Percentiles rank a stretch among this genome's conserved stretches.
phyloP scores from a whole-genome alignment of 2,797 vertebrate species.

The Rhinophrynus dorsalis region DNA sequence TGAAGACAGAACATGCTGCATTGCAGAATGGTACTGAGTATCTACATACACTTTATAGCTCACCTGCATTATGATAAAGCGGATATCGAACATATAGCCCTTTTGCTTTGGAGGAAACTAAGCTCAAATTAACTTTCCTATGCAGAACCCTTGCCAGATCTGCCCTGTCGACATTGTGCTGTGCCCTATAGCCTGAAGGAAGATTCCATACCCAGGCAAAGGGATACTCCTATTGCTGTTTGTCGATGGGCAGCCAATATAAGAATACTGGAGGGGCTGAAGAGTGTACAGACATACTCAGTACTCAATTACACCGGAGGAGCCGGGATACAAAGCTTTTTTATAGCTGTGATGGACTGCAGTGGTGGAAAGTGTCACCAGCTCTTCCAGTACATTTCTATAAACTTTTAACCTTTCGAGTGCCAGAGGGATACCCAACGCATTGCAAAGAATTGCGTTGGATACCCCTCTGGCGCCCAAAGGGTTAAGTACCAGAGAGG shows the following conservation, averaged over 20 bases:
- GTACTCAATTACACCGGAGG: slow-evolving; percentile 29
- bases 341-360: slow-evolving; percentile 26
- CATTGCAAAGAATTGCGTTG: too few species aligned
- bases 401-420: too few species aligned
- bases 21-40: slow-evolving; percentile 44
- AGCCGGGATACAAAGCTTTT: slow-evolving; percentile 37
- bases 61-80: slow-evolving; percentile 27
- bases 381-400: background rate
- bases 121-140: slow-evolving; percentile 16
- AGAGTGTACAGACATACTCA: slow-evolving; percentile 48
- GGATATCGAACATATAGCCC: slow-evolving; percentile 43
- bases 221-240: slow-evolving; percentile 46
- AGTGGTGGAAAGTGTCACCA: slow-evolving; percentile 2
- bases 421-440: too few species aligned
- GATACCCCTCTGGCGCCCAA: too few species aligned
- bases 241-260: slow-evolving; percentile 39
- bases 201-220: slow-evolving; percentile 9
- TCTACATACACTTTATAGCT: slow-evolving; percentile 44
- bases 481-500: too few species aligned
- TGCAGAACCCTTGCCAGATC: slow-evolving; percentile 30
- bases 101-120: slow-evolving; percentile 36
- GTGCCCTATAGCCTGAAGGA: slow-evolving; percentile 33
- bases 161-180: slow-evolving; percentile 46
- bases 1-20: slow-evolving; percentile 41
- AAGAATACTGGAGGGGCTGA: background rate